Evolutionary conservation across 1,140 invertebrate species (phyloP).

Genomic region (Drosophila erecta): DNA sequence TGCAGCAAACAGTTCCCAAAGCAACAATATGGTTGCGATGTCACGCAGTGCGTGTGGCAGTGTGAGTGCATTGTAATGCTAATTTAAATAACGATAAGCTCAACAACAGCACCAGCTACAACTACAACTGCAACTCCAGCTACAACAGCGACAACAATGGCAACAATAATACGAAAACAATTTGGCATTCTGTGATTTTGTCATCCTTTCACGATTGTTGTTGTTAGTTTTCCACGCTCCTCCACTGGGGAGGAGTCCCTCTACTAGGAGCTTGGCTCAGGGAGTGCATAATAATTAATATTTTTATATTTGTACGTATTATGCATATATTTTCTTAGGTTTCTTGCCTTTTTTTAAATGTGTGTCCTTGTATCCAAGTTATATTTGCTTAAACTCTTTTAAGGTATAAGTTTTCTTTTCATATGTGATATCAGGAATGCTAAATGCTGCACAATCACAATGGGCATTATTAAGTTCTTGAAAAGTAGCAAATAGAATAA

Average conservation of each 20-base stretch:
- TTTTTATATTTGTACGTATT: no score
- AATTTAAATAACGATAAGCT: conserved; percentile 81
- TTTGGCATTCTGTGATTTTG: conserved; percentile 78
- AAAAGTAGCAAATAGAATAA: no score
- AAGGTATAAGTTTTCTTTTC: no score
- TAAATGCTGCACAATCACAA: no score
- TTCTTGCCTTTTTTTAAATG: no score
- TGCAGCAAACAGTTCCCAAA: conserved; percentile 37
- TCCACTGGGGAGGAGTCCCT: neutral
- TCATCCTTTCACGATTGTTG: conserved; percentile 42
- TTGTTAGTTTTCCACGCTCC: conserved; percentile 19
- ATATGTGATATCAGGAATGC: no score
- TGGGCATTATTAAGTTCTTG: no score
- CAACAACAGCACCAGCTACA: conserved; percentile 51
- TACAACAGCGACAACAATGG: conserved; percentile 61
- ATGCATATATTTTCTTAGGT: no score
- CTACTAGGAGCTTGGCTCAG: neutral
- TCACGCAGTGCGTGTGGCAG: conserved; percentile 7
- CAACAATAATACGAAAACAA: conserved; percentile 80
- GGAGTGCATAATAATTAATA: neutral
- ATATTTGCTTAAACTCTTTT: neutral
- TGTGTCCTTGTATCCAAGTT: no score
- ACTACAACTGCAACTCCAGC: conserved; percentile 2
- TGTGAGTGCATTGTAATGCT: conserved; percentile 73
- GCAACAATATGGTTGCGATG: conserved; percentile 64